Evolutionary conservation across 2,797 vertebrate species (phyloP), one percentile per base, ranked within the genome.

Genomic region (Potorous gilbertii): DNA sequence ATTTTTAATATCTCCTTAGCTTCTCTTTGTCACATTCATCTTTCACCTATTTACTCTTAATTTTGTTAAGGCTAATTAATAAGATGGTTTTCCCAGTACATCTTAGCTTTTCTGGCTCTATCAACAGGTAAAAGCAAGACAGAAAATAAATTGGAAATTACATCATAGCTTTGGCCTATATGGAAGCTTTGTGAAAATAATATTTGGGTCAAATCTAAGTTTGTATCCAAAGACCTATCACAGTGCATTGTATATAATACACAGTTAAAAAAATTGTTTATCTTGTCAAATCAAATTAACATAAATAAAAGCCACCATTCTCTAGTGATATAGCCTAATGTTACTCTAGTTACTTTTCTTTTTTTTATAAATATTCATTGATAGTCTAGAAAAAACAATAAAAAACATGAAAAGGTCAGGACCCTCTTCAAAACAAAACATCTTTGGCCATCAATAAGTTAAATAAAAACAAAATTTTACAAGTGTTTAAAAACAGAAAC

Each of bases 401-500:
- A 74, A 74, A 87, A 81, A 81, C 34, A 40, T 46, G n/a, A 81
- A 46, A 24, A 10, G 16, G 94, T 5, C 92, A 6, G 27, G 94
- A 66, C 31, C 5, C 46, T 28, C 54, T 91, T 55, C 89, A 94
- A 54, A 21, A 62, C 46, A 92, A 92, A 87, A 12, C 11, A 54
- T 54, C 92, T 95, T 87, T 50, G 54, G 59, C 92, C 87, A 94
- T 24, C 12, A 46, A 66, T 57, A 50, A 27, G 8, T 50, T 87
- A 87, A 87, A 27, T 94, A 74, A 28, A 27, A 40, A 90, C 27
- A 56, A 50, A 91, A 55, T 56, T 55, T 92, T 87, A 96, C 4
- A n/a, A 91, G 54, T 31, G 54, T 95, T 95, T 94, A 91, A 92
- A 92, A 95, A 91, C 18, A 87, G 5, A 93, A 87, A 87, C 81